phyloP scores from a whole-genome alignment of 2,888 invertebrate genomes.

The Hydraecia micacea region DNA sequence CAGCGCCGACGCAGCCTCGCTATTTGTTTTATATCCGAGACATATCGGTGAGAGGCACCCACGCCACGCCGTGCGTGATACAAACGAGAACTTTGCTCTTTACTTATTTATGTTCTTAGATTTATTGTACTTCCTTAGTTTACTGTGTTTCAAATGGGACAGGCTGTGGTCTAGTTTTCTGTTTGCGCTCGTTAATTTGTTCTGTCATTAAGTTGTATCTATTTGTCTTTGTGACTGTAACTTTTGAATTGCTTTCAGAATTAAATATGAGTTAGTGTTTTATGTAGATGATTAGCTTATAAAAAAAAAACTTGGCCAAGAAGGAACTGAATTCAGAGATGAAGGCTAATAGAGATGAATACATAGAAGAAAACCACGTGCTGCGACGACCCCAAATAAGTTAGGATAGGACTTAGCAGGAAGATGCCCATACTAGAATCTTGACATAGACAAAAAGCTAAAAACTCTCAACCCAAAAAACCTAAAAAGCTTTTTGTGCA shows the following conservation, averaged over 20 bases:
- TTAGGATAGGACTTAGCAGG: not conserved
- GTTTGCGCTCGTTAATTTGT: slow-evolving; percentile 4
- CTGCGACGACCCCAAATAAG: not conserved
- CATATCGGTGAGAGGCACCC: slow-evolving; percentile 72
- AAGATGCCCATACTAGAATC: not conserved
- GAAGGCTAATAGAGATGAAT: not conserved
- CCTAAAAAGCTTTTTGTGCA: not conserved
- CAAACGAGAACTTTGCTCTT: slow-evolving; percentile 65
- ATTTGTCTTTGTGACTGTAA: not conserved
- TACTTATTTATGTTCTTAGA: slow-evolving; percentile 68
- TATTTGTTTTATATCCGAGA: slow-evolving; percentile 74
- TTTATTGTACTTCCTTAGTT: slow-evolving; percentile 64
- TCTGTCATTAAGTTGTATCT: not conserved
- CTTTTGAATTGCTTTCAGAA: not conserved
- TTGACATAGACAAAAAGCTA: not conserved
- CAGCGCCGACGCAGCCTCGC: slow-evolving; percentile 72
- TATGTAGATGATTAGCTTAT: not conserved
- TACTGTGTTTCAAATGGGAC: slow-evolving; percentile 33
- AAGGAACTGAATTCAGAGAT: not conserved
- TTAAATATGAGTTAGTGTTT: not conserved
- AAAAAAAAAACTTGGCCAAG: not conserved
- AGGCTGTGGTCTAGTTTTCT: slow-evolving; percentile 42
- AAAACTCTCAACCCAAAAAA: not conserved
- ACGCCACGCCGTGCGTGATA: slow-evolving; percentile 69
- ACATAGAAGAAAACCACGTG: no score